Base-by-base conservation (phyloP, 2,888 invertebrate genomes). In the Agriopis leucophaearia region DNA sequence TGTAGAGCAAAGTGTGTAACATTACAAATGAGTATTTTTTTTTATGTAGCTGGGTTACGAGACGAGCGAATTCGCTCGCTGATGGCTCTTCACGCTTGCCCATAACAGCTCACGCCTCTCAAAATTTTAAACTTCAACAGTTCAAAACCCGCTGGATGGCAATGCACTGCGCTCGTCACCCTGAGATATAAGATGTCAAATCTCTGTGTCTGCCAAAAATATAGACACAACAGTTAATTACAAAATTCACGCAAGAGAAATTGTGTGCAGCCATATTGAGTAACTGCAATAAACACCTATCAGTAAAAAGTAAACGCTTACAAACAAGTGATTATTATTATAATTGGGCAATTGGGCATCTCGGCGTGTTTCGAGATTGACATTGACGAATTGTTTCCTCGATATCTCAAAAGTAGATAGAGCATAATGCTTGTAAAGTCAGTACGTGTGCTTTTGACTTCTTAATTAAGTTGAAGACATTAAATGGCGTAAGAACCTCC, bases 341-440 rank as follows among this genome's bases (percentile, higher is more conserved):
- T 88, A 86, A 59, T 59, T 59, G 59, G 59, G 50, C 88, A 86
- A 89, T 87, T 88, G 85, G 83, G 81, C 83, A 84, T 85, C 84
- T 80, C 82, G 85, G 50, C 64, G 55, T 63, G 62, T 69, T 44
- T 59, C 50, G 13, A 81, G 85, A 87, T 88, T 88, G 91, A 90
- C 91, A 90, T 85, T 89, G 91, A 92, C 82, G 83, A 85, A 91
- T 90, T 87, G 84, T 89, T 89, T 87, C 87, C 86, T 86, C 81
- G 79, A 83, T 75, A 64, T 62, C 66, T 60, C 64, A 45, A 59
- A 38, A 15, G 58, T 55, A 16, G 64, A 67, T 79, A 77, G 45
- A 42, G 48, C 38, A 18, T 10, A 9, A 44, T 18, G 5, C 8
- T 16, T 9, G 27, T 36, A 7, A 8, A 74, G 36, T 45, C 63